These are phyloP conservation scores for Tokudaia tokunoshimensis DNA, from an alignment of 2,797 vertebrate genomes.

Conservation along the genomic window DNA sequence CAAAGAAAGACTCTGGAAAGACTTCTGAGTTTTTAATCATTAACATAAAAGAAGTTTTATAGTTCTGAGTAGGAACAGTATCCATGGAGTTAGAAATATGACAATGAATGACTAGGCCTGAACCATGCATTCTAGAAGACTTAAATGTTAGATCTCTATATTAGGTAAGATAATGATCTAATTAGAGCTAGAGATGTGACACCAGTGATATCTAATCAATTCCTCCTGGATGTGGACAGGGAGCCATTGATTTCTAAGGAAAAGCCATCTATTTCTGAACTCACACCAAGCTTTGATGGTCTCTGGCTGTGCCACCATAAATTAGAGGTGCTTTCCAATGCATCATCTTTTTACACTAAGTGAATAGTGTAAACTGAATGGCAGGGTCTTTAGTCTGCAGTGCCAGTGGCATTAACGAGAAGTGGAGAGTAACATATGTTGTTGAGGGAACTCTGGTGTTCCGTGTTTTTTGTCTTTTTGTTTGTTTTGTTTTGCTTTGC, in stretches of 20 bases:
- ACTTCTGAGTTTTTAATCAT: background rate
- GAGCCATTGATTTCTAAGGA: conserved; percentile 26
- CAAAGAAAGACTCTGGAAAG: background rate
- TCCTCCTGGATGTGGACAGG: background rate
- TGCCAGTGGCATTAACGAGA: background rate
- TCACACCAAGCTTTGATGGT: background rate
- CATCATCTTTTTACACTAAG: background rate
- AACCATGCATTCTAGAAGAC: background rate
- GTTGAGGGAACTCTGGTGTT: too few relatives aligned
- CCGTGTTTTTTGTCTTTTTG: too few relatives aligned
- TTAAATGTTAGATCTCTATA: background rate
- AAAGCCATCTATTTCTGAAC: conserved; percentile 1
- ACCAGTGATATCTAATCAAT: conserved; percentile 53
- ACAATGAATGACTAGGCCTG: fast-evolving
- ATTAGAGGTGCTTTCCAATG: background rate
- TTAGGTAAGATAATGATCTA: conserved; percentile 21
- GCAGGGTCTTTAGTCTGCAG: background rate
- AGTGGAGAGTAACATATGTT: fast-evolving
- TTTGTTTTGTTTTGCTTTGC: background rate
- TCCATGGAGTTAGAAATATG: too few relatives aligned
- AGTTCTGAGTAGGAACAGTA: background rate
- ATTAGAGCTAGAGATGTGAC: background rate
- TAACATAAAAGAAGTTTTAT: background rate
- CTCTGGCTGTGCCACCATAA: background rate
- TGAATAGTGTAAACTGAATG: too few relatives aligned